phyloP scores from a whole-genome alignment of 2,113 vertebrate species.

The Tympanuchus pallidicinctus region DNA sequence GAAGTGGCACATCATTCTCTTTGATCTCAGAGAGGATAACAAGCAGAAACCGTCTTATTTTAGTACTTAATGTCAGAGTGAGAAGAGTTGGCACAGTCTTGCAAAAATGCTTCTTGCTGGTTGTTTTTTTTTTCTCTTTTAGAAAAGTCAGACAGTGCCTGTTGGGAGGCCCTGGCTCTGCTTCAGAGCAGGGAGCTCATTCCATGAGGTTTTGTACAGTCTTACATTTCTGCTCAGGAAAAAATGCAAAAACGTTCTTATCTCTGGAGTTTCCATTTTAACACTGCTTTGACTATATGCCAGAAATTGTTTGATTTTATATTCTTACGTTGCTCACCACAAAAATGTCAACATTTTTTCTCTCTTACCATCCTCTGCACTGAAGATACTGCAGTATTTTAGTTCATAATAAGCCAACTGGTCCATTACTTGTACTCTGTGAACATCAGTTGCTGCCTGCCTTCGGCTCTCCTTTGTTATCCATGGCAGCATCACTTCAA shows the following conservation, averaged over 20 bases:
- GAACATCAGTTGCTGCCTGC: conserved; percentile 57
- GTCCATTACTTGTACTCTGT: conserved; percentile 40
- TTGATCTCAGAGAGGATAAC: neutral
- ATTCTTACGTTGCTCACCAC: conserved; percentile 54
- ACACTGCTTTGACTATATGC: conserved; percentile 65
- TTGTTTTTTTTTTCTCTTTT: neutral
- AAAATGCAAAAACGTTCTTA: conserved; percentile 61
- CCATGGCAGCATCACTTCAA: conserved; percentile 30
- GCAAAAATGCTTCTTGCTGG: neutral
- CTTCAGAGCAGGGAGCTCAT: neutral
- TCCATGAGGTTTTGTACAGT: neutral
- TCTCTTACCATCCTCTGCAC: neutral
- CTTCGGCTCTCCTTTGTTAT: conserved; percentile 46
- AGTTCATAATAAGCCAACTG: conserved; percentile 58
- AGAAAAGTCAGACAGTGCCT: neutral
- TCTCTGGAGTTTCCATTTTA: conserved; percentile 19
- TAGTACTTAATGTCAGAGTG: neutral
- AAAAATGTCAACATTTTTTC: conserved; percentile 67
- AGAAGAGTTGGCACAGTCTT: neutral
- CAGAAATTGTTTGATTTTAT: conserved; percentile 68
- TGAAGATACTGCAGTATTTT: conserved; percentile 55
- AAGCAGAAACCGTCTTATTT: neutral
- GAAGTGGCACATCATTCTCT: neutral
- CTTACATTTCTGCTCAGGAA: neutral
- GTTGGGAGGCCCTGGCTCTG: neutral